Evolutionary conservation across 2,888 invertebrate genomes (phyloP), one percentile per base, ranked within the genome.

Genomic region (Andrena fulva): DNA sequence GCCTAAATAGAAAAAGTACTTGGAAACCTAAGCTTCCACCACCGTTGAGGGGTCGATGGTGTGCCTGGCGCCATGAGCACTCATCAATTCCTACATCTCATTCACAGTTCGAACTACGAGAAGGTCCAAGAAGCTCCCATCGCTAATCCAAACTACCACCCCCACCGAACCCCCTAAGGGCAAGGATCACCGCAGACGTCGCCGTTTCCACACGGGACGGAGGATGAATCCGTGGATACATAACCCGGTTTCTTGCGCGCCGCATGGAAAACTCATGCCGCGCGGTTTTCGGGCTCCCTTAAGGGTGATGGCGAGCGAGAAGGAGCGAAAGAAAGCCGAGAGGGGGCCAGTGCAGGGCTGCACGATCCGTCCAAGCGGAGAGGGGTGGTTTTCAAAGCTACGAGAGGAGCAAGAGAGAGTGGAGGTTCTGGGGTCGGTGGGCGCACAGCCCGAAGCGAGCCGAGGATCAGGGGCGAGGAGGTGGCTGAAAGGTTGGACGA

Each of bases 351-450:
- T 75, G 86, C 80, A 87, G 86, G 89, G 77, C 67, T 83, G 80
- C 82, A 70, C 76, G 87, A 83, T 89, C 81, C 87, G 83, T 75
- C 82, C 75, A 73, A 89, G 80, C 81, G 66, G 82, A 87, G 89
- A 87, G 90, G 85, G 89, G 80, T 89, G 87, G 87, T 87, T 90
- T 90, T 90, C 89, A 90, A 90, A 90, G 90, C 85, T 91, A 83
- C 83, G 87, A 89, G 87, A 89, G 77, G 82, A 80, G 85, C 71
- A 82, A 85, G 85, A 88, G 87, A 86, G 87, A 86, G 80, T 73
- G 80, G 77, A 86, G 88, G 82, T 88, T 85, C 86, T 86, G 84
- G 88, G 86, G 80, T 90, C 86, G 88, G 85, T 83, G 88, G 84
- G 85, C 85, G 89, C 84, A 82, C 80, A 86, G 82, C 78, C 88